Evolutionary conservation across 2,888 invertebrate genomes (phyloP), one percentile per base, ranked within the genome.

Genomic region (Microplitis deprimator): DNA sequence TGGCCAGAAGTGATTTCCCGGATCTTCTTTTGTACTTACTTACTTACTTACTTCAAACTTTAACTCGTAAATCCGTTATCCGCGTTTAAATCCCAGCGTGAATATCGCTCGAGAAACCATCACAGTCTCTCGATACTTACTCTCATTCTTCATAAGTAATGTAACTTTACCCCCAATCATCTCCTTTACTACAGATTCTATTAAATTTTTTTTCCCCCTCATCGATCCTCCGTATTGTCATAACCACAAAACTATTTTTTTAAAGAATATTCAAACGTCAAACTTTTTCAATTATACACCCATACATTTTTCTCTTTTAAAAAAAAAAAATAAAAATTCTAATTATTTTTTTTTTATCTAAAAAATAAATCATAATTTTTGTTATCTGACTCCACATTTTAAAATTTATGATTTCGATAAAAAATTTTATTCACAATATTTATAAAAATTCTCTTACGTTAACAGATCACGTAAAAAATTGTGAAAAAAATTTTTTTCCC

Each of bases 61-160:
- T 61, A 69, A 75, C 76, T 71, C 79, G 78, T 81, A 81, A 81
- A 81, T 81, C 77, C 79, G 79, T 80, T 79, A 81, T 79, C 70
- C 75, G 68, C 50, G 67, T 73, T 75, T 69, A 62, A 62, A 76
- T 72, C 73, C 60, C 41, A 71, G 40, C 16, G 16, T 68, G 39
- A 40, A 38, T 38, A 65, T 65, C 65, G 38, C 29, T 29, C 38
- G 62, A 61, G 68, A 68, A 39, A 68, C 59, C 38, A 68, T 68
- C 20, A 59, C 29, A 29, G 29, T 4, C 17, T 13, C 39, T 13
- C 41, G 13, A 29, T n/a, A 40, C 50, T 65, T 73, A 64, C n/a
- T 73, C 65, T 62, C 65, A 67, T 50, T 67, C 65, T 77, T 79
- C 74, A 74, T 70, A 74, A 68, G 65, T 17, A 50, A 50, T 50